Conservation (phyloP, 2,113 vertebrate genomes). For the Trogon surrucura region DNA sequence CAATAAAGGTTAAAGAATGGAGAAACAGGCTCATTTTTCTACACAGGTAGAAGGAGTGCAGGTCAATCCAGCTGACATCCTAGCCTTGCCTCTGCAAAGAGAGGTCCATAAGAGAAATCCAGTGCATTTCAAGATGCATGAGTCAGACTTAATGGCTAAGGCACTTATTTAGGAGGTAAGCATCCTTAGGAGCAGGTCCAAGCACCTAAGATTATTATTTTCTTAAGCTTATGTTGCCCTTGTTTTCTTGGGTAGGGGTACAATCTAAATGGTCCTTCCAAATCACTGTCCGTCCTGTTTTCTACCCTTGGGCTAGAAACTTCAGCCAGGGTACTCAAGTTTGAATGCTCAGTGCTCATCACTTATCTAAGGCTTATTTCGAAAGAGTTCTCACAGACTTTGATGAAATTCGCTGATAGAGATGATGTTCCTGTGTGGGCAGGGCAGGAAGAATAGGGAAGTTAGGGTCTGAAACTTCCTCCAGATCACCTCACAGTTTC, state of each 20-base stretch:
- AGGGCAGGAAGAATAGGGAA: background rate
- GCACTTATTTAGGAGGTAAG: background rate
- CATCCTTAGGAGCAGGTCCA: background rate
- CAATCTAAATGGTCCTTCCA: background rate
- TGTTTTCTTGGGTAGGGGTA: slow-evolving; percentile 15
- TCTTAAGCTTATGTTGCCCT: background rate
- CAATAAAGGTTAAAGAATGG: background rate
- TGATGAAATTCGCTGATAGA: background rate
- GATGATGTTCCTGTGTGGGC: background rate
- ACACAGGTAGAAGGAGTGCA: slow-evolving; percentile 4
- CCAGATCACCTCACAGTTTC: background rate
- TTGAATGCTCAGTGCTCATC: background rate
- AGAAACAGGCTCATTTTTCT: background rate
- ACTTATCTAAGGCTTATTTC: slow-evolving; percentile 36
- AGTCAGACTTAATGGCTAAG: slow-evolving; percentile 53
- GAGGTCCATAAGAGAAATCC: slow-evolving; percentile 42
- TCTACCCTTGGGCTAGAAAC: slow-evolving; percentile 27
- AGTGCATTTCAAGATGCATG: slow-evolving; percentile 27
- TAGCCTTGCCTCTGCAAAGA: slow-evolving; percentile 39
- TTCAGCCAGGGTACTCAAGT: background rate
- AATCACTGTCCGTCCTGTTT: slow-evolving; percentile 34
- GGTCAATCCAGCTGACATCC: slow-evolving; percentile 40
- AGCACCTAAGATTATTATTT: background rate
- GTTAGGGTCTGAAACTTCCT: background rate
- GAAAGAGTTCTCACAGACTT: background rate